A percentile compares a stretch with the other conserved stretches of the same genome.
Conservation (phyloP, 2,797 vertebrate species). For the Parotocinclus haroldoi region DNA sequence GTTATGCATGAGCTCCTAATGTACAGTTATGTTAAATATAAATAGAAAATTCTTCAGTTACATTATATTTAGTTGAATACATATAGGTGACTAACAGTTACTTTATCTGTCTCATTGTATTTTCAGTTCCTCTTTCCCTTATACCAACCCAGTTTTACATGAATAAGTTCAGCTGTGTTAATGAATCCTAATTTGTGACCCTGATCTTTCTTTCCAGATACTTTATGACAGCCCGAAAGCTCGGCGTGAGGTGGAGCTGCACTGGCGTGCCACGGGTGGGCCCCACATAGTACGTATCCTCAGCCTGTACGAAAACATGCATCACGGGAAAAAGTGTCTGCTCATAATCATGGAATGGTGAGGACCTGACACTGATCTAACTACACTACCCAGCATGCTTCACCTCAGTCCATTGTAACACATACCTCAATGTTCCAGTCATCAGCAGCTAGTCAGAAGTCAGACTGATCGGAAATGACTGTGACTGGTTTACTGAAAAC, state of each 20-base stretch:
- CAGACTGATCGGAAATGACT: conserved; percentile 14
- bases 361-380: conserved; percentile 18
- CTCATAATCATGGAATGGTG: conserved; percentile 98
- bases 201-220: conserved; percentile 68
- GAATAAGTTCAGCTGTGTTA: too few relatives aligned
- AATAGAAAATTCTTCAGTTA: too few relatives aligned
- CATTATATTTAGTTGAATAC: too few relatives aligned
- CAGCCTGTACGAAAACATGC: conserved; percentile 94
- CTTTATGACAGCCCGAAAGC: conserved; percentile 94
- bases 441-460: conserved; percentile 8
- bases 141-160: too few relatives aligned
- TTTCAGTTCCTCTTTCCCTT: too few relatives aligned
- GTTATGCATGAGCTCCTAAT: too few relatives aligned
- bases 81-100: too few relatives aligned
- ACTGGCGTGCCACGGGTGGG: conserved; percentile 87
- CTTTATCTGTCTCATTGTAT: too few relatives aligned
- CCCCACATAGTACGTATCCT: conserved; percentile 91
- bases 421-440: conserved; percentile 9
- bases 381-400: conserved; percentile 26
- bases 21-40: too few relatives aligned
- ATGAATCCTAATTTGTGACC: neutral
- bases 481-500: neutral
- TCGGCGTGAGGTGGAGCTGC: conserved; percentile 91
- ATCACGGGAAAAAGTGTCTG: conserved; percentile 91
- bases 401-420: neutral